Evolutionary conservation across 2,888 invertebrate genomes (phyloP), one percentile per base, ranked within the genome.

Genomic region (Erebia palarica): DNA sequence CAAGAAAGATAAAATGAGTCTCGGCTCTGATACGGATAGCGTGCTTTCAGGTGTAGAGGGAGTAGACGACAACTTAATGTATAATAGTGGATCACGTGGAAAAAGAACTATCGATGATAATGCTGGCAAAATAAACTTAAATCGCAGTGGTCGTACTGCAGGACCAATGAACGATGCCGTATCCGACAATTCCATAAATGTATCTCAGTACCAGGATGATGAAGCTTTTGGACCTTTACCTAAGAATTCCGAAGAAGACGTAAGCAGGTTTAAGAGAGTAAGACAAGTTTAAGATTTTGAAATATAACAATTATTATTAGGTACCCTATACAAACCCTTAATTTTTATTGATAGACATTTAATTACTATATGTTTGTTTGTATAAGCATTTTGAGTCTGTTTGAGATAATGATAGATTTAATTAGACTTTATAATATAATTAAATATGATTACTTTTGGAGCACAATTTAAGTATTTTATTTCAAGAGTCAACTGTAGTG

Each of bases 1-100:
- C 18, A 80, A 80, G 47, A 74, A 74, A 49, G 82, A 84, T 73
- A 80, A 84, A 14, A 77, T 79, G 74, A 85, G 82, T 75, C 76
- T 91, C 16, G 92, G 91, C 42, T 87, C 89, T 16, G 93, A 93
- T 73, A 87, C 88, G 13, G 92, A 92, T 74, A 86, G 82, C 67
- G 85, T 90, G 55, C 78, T 92, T 68, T 87, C 90, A 47, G 89
- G 89, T 11, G 83, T 86, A 13, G 90, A 91, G 82, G 89, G 88
- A 14, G 86, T 87, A 13, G 88, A 91, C 73, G 90, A 91, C 57
- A 91, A 90, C 77, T 78, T 92, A n/a, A 91, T 91, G 90, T 87
- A 81, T 60, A 89, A 78, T 67, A 83, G 84, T 75, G 84, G 81
- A 18, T 71, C 77, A 14, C 83, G 89, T 13, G 86, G 81, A 60